These are phyloP conservation scores for Micropterix aruncella DNA, from an alignment of 2,888 invertebrate genomes.

Conservation along the genomic window DNA sequence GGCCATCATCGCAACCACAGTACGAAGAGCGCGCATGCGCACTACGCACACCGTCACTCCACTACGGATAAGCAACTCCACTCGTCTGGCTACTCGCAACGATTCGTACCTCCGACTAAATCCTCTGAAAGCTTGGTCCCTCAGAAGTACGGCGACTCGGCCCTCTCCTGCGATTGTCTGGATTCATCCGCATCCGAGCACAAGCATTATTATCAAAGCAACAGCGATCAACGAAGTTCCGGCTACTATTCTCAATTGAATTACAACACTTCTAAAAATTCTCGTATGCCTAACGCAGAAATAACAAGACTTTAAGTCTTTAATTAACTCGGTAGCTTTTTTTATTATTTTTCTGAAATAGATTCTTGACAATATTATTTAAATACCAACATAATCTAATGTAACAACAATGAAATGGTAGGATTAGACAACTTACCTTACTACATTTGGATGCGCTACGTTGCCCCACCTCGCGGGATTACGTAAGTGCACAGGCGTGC, in stretches of 20 bases:
- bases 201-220: slow-evolving; percentile 28
- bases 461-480: too few species aligned
- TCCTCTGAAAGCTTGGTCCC: slow-evolving; percentile 68
- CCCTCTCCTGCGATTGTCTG: slow-evolving; percentile 58
- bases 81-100: slow-evolving; percentile 35
- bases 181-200: slow-evolving; percentile 19
- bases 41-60: slow-evolving; percentile 33
- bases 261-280: slow-evolving; percentile 35
- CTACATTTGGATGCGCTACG: too few species aligned
- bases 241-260: slow-evolving; percentile 32
- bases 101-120: slow-evolving; percentile 48
- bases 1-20: slow-evolving; percentile 40
- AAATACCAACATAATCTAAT: too few species aligned
- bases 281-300: slow-evolving; percentile 48
- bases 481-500: too few species aligned
- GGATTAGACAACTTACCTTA: too few species aligned
- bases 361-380: too few species aligned
- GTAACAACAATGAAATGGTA: too few species aligned
- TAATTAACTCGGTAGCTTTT: too few species aligned
- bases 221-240: slow-evolving; percentile 22
- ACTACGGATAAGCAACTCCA: slow-evolving; percentile 26
- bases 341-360: too few species aligned
- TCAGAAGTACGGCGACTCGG: slow-evolving; percentile 50
- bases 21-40: slow-evolving; percentile 41
- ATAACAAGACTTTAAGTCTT: slow-evolving; percentile 49